A percentile compares a stretch with the other conserved stretches of the same genome.
Evolutionary conservation across 2,113 vertebrate species (phyloP).

Genomic region (Varanus salvator): DNA sequence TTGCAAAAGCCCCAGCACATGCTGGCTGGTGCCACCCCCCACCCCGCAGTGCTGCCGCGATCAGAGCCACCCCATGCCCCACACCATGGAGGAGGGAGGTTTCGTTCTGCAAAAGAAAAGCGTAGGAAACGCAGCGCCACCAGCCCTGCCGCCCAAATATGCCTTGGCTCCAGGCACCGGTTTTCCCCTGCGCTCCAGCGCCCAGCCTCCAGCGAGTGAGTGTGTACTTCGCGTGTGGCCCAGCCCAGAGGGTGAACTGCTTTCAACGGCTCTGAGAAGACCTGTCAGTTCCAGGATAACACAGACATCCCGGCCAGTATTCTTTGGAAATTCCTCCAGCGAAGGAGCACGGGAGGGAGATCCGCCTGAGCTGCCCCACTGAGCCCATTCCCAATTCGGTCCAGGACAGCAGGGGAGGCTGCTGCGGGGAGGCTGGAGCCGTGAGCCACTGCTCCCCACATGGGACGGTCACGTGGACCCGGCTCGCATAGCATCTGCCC

Average conservation of each 20-base stretch:
- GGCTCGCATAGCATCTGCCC: background rate
- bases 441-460: too few species aligned
- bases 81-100: background rate
- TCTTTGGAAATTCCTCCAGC: too few species aligned
- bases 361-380: too few species aligned
- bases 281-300: background rate
- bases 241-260: background rate
- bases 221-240: background rate
- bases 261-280: too few species aligned
- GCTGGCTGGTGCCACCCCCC: background rate
- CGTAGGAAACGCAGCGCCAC: too few species aligned
- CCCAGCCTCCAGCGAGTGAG: too few species aligned
- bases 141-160: background rate
- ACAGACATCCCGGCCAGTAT: too few species aligned
- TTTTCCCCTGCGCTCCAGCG: too few species aligned
- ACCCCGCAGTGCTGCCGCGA: background rate
- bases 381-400: background rate
- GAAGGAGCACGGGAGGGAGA: background rate
- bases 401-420: background rate
- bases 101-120: background rate
- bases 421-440: too few species aligned
- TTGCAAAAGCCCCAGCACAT: too few species aligned
- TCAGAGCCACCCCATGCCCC: background rate
- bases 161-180: too few species aligned
- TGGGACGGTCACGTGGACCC: too few species aligned